Percentiles rank a stretch among this genome's conserved stretches.
phyloP scores from a whole-genome alignment of 2,113 vertebrate species.

The Bucco capensis region DNA sequence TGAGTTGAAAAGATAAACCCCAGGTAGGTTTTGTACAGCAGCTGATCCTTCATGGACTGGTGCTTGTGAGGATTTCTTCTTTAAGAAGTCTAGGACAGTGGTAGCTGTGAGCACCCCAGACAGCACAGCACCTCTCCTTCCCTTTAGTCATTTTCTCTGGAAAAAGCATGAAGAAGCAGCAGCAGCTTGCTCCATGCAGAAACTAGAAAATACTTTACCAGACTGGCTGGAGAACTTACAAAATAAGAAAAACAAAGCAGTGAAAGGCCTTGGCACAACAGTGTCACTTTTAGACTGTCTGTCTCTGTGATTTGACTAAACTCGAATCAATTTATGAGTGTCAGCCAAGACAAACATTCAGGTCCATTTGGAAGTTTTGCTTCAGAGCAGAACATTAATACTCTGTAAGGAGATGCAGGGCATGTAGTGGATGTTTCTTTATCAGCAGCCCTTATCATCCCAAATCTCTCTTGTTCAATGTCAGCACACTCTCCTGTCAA shows the following conservation, averaged over 20 bases:
- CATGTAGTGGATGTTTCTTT: neutral
- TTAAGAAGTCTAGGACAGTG: neutral
- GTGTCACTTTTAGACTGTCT: neutral
- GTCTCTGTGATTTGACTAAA: conserved; percentile 11
- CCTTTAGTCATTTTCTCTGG: neutral
- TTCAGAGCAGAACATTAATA: conserved; percentile 8
- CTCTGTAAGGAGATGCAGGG: conserved; percentile 18
- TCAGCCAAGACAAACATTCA: conserved; percentile 22
- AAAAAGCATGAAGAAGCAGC: neutral
- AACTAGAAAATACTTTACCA: neutral
- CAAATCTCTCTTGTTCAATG: neutral
- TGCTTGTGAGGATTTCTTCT: neutral
- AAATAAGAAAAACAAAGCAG: conserved; percentile 48
- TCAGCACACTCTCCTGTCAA: neutral
- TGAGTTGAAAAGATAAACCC: neutral
- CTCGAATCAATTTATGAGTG: neutral
- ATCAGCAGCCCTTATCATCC: neutral
- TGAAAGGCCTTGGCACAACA: conserved; percentile 28
- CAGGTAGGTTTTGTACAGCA: neutral
- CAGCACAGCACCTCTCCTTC: neutral
- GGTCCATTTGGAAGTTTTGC: neutral
- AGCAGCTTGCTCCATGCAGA: neutral
- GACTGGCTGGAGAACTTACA: neutral
- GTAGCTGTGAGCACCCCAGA: neutral
- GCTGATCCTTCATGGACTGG: neutral